Percentiles rank a stretch among this genome's conserved stretches.
These are phyloP conservation scores for Theocolax elegans DNA, from an alignment of 1,140 invertebrate species.

Conservation along the genomic window DNA sequence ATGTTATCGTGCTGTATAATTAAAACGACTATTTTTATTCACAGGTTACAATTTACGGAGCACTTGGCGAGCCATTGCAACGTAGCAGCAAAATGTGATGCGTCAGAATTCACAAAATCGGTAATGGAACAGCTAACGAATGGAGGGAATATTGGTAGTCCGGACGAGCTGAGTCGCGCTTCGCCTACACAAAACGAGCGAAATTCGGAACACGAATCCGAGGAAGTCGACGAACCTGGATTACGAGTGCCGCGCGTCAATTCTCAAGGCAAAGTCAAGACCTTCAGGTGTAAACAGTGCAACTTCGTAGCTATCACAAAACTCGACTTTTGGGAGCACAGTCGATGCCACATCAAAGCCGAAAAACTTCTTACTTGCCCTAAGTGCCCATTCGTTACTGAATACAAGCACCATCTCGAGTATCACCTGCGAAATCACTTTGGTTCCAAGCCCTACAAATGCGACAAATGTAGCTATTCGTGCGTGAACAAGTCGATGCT, in stretches of 20 bases:
- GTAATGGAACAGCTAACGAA: slow-evolving; percentile 31
- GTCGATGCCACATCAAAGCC: slow-evolving; percentile 88
- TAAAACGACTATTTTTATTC: too few relatives aligned
- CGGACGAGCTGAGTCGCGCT: not conserved
- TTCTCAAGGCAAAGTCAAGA: slow-evolving; percentile 86
- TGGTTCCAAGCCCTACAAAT: slow-evolving; percentile 97
- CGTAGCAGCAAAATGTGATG: slow-evolving; percentile 3
- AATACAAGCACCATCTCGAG: slow-evolving; percentile 98
- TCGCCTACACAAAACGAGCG: slow-evolving; percentile 37
- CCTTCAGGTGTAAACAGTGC: slow-evolving; percentile 94
- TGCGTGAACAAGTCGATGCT: slow-evolving; percentile 99
- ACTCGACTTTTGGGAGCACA: slow-evolving; percentile 93
- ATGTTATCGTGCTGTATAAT: too few relatives aligned
- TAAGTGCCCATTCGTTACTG: slow-evolving; percentile 96
- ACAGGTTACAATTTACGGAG: slow-evolving; percentile 47
- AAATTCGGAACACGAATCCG: slow-evolving; percentile 57
- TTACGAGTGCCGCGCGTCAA: slow-evolving; percentile 77
- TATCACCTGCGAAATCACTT: slow-evolving; percentile 97
- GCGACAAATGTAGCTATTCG: slow-evolving; percentile 88
- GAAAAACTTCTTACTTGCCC: slow-evolving; percentile 93
- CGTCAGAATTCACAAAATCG: slow-evolving; percentile 32
- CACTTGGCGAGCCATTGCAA: slow-evolving; percentile 46
- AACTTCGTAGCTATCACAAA: slow-evolving; percentile 86
- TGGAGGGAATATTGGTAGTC: not conserved
- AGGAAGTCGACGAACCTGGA: slow-evolving; percentile 72